Percentiles rank a stretch among this genome's conserved stretches.
Conservation (phyloP, 2,113 vertebrate genomes). For the Sterrhoptilus dennistouni region DNA sequence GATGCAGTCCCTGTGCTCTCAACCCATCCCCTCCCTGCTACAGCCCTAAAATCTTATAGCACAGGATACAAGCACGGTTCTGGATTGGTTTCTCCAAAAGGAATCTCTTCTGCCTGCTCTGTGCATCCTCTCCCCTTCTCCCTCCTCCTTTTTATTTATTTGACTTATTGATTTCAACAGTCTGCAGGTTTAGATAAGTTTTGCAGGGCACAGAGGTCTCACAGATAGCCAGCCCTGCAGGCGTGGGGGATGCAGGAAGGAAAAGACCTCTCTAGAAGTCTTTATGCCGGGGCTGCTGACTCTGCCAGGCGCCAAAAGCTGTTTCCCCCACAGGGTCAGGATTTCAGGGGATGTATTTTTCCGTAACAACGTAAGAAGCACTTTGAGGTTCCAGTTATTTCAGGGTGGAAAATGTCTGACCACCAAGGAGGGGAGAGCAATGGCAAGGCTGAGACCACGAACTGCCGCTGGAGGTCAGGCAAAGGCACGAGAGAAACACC, state of each 20-base stretch:
- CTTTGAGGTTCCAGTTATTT: not conserved
- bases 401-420: fast-evolving
- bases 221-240: not conserved
- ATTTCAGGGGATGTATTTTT: not conserved
- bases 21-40: not conserved
- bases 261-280: not conserved
- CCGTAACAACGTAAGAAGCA: fast-evolving
- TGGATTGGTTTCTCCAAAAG: not conserved
- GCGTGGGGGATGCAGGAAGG: fast-evolving
- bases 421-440: not conserved
- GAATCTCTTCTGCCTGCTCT: not conserved
- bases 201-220: not conserved
- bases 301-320: not conserved
- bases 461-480: not conserved
- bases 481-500: fast-evolving
- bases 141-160: not conserved
- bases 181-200: not conserved
- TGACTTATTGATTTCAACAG: not conserved
- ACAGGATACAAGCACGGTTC: fast-evolving
- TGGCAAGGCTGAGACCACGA: not conserved
- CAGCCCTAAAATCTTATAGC: not conserved
- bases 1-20: not conserved
- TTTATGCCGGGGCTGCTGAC: fast-evolving
- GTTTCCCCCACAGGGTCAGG: not conserved
- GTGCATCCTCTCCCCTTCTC: fast-evolving